These are phyloP conservation scores for Mesoclemmys tuberculata DNA, from an alignment of 2,113 vertebrate genomes.

Conservation along the genomic window DNA sequence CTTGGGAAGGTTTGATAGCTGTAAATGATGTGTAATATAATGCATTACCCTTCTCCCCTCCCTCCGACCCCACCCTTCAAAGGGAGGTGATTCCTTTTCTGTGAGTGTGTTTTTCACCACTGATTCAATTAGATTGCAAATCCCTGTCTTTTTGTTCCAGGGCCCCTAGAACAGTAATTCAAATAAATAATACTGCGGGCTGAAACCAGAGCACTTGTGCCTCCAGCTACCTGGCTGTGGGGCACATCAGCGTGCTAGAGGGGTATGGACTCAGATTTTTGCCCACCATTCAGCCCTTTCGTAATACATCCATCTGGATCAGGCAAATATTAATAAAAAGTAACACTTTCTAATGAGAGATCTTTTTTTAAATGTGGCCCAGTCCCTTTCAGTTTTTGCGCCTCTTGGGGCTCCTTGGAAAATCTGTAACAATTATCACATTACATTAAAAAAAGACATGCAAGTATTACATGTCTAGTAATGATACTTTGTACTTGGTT, in stretches of 20 bases:
- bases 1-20: no score
- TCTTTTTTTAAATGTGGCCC: not conserved
- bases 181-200: not conserved
- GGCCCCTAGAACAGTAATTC: not conserved
- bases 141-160: no score
- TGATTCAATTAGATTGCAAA: no score
- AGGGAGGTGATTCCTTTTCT: not conserved
- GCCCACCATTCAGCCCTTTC: not conserved
- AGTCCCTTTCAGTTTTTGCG: not conserved
- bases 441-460: not conserved
- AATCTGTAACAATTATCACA: not conserved
- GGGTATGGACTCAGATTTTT: not conserved
- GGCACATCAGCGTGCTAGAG: not conserved
- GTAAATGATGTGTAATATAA: not conserved
- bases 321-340: not conserved
- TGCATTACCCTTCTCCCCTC: not conserved
- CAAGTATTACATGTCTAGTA: not conserved
- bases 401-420: not conserved
- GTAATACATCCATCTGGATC: not conserved
- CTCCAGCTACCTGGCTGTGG: not conserved
- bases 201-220: conserved; percentile 11
- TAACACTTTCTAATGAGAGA: not conserved
- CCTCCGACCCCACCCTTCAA: not conserved
- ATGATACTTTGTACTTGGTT: not conserved
- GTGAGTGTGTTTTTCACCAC: no score